These are phyloP conservation scores for Ophioninae sp. DNA, from an alignment of 2,888 invertebrate species.

Conservation along the genomic window DNA sequence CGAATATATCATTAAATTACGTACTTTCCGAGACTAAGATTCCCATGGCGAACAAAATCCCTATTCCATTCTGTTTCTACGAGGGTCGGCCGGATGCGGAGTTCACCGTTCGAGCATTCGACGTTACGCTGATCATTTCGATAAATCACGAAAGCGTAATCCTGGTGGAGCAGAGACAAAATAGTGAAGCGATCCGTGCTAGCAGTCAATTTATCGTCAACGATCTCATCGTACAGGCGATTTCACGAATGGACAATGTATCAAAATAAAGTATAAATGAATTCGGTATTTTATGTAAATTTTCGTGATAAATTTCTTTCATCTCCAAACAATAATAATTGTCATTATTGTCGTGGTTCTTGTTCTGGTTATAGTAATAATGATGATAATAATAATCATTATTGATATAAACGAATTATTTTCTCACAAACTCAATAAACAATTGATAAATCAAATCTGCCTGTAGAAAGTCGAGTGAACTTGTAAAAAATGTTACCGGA, in stretches of 20 bases:
- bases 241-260: neutral
- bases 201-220: neutral
- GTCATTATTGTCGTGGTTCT: neutral
- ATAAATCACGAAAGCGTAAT: constrained; percentile 88
- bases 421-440: neutral
- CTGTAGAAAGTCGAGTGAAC: neutral
- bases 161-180: constrained; percentile 80
- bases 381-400: neutral
- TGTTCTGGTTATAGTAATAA: neutral
- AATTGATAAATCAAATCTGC: constrained; percentile 2
- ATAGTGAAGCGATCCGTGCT: neutral
- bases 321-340: neutral
- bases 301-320: too few species aligned
- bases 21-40: constrained; percentile 69
- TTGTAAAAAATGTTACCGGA: constrained; percentile 82
- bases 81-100: constrained; percentile 85
- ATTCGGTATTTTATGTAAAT: neutral
- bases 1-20: too few species aligned
- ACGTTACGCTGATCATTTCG: constrained; percentile 83
- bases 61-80: constrained; percentile 83
- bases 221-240: neutral
- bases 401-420: neutral
- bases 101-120: constrained; percentile 82
- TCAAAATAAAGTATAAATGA: neutral
- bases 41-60: constrained; percentile 81